These are phyloP conservation scores for Lepeophtheirus salmonis DNA, from an alignment of 1,140 invertebrate genomes.

Conservation along the genomic window DNA sequence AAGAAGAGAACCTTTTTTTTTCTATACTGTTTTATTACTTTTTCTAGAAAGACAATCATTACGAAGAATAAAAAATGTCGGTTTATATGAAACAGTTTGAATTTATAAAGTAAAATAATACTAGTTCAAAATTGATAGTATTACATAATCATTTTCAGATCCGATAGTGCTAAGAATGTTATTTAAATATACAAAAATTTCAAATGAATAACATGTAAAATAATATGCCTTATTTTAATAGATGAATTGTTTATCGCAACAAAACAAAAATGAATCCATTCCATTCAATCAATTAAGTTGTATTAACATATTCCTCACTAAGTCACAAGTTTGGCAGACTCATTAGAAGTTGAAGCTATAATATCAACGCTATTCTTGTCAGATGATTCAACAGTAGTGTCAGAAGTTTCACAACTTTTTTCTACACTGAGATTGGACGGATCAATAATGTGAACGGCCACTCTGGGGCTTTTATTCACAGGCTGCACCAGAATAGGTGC, in stretches of 20 bases:
- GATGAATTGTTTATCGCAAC: no score
- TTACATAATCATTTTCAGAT: no score
- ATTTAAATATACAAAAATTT: neutral
- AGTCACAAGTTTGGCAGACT: no score
- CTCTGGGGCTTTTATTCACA: slow-evolving; percentile 33
- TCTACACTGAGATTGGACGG: slow-evolving; percentile 27
- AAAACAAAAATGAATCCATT: no score
- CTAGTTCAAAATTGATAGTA: neutral
- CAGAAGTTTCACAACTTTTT: neutral
- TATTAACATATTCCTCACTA: no score
- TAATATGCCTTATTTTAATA: neutral
- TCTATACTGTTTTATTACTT: no score
- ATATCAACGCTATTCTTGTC: neutral
- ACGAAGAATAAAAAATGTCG: no score
- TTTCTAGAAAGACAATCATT: no score
- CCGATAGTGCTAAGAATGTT: no score
- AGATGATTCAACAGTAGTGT: neutral
- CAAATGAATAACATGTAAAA: neutral
- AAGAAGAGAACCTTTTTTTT: no score
- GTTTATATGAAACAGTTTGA: neutral
- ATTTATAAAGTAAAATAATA: neutral
- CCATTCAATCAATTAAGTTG: no score
- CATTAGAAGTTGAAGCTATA: no score
- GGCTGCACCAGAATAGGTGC: slow-evolving; percentile 17
- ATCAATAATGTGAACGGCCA: slow-evolving; percentile 39